Conservation (phyloP, 2,888 invertebrate genomes). For the Platerodrilus igneus region DNA sequence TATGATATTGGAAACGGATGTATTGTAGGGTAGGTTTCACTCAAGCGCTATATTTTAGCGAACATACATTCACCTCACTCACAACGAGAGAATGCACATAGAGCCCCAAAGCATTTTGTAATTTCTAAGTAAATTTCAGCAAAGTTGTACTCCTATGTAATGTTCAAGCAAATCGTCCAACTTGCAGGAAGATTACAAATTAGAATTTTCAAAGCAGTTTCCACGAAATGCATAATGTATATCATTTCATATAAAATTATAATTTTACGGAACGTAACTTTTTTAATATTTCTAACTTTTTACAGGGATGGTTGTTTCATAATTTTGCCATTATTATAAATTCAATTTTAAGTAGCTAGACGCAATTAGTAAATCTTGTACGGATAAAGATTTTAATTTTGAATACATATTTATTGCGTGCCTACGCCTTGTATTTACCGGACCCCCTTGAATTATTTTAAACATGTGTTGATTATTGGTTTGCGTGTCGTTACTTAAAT, state of each 20-base stretch:
- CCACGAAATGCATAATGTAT: conserved; percentile 30
- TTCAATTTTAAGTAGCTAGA: conserved; percentile 10
- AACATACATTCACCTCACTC: no score
- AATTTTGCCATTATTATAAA: conserved; percentile 21
- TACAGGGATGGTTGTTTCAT: conserved; percentile 13
- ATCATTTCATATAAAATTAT: conserved; percentile 22
- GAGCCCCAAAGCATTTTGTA: no score
- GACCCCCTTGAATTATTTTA: conserved; percentile 18
- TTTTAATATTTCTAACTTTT: conserved; percentile 23
- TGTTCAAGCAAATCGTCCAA: conserved; percentile 12
- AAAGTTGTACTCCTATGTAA: no score
- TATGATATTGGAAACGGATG: no score
- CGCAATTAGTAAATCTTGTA: not conserved
- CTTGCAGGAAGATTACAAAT: conserved; percentile 19
- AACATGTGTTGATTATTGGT: conserved; percentile 22
- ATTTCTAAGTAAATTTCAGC: no score
- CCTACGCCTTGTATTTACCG: conserved; percentile 10
- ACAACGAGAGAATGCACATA: no score
- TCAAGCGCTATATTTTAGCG: no score
- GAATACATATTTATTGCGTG: no score
- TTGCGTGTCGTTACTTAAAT: conserved; percentile 18
- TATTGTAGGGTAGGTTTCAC: no score
- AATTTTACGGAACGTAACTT: conserved; percentile 20
- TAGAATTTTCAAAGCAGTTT: conserved; percentile 23
- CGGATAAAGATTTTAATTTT: not conserved